Conservation (phyloP, 2,888 invertebrate species). For the Heliconius charithonia region DNA sequence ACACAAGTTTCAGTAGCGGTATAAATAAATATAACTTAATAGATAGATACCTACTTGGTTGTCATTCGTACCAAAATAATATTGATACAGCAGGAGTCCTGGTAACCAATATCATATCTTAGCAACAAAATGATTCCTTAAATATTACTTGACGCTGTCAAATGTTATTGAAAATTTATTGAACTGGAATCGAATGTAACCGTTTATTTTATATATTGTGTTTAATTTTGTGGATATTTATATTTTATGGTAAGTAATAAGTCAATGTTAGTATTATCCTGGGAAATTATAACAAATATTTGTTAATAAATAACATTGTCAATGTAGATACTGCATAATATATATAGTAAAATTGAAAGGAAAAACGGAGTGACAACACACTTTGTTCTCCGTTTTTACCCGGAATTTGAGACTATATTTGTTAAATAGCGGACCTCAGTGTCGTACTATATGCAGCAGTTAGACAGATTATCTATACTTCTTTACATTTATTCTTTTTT, state of each 20-base stretch:
- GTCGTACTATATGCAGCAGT: no score
- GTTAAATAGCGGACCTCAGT: no score
- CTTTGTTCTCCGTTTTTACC: background rate
- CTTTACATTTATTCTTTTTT: no score
- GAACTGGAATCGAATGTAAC: background rate
- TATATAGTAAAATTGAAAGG: no score
- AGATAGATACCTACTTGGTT: background rate
- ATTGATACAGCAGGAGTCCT: constrained; percentile 37
- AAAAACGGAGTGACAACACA: background rate
- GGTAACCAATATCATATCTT: constrained; percentile 30
- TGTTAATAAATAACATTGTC: background rate
- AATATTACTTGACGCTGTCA: constrained; percentile 14
- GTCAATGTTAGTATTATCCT: background rate
- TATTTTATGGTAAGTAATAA: constrained; percentile 21
- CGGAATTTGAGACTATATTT: no score
- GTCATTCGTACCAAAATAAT: constrained; percentile 2
- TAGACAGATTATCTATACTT: no score
- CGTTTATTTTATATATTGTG: constrained; percentile 7
- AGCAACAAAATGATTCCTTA: constrained; percentile 39
- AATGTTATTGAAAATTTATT: constrained; percentile 5
- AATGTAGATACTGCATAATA: no score
- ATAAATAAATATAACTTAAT: background rate
- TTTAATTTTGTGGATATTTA: constrained; percentile 2
- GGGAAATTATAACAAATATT: background rate
- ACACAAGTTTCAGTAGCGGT: no score